These are phyloP conservation scores for Sitta europaea DNA, from an alignment of 2,113 vertebrate genomes.

Conservation along the genomic window DNA sequence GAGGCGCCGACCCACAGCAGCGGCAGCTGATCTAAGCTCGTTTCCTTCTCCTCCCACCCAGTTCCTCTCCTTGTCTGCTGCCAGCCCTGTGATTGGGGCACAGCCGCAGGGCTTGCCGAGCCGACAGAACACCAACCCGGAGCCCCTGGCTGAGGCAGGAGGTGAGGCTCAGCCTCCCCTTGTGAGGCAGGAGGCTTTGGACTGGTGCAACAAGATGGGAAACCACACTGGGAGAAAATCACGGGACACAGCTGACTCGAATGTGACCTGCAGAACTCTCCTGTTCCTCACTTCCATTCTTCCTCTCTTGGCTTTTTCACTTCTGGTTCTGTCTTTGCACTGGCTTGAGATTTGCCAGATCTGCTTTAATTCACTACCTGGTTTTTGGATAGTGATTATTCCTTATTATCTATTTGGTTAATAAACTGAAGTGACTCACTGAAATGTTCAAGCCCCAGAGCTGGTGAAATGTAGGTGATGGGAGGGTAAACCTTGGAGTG, in stretches of 20 bases:
- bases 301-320: neutral
- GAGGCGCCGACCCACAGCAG: fast-evolving
- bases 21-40: neutral
- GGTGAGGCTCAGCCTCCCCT: neutral
- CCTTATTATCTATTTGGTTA: neutral
- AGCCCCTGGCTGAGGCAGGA: neutral
- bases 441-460: neutral
- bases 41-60: neutral
- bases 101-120: neutral
- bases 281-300: neutral
- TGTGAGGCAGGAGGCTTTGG: neutral
- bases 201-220: neutral
- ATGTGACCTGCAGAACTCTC: neutral
- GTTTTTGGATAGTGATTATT: neutral
- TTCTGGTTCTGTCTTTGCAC: neutral
- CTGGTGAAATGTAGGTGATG: neutral
- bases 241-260: fast-evolving
- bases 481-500: neutral
- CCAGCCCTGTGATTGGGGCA: neutral
- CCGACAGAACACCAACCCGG: neutral
- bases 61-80: neutral
- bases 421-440: neutral
- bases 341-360: neutral
- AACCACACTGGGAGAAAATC: neutral
- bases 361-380: neutral